A percentile compares a stretch with the other conserved stretches of the same genome.
These are phyloP conservation scores for Dryoscopus gambensis DNA, from an alignment of 2,113 vertebrate species.

Conservation along the genomic window DNA sequence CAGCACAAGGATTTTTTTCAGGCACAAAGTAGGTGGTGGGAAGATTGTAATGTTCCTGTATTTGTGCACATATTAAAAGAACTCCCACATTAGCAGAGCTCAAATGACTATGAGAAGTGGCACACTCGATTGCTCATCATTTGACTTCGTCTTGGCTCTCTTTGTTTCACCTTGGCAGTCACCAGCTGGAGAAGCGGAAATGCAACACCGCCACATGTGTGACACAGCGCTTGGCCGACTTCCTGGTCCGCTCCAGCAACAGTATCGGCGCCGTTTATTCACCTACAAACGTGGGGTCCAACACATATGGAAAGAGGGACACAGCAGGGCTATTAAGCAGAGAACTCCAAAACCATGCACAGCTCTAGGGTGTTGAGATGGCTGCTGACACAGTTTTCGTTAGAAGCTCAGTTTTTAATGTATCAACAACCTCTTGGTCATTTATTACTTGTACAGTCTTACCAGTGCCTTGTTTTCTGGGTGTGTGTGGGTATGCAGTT, in stretches of 20 bases:
- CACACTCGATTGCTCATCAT: not conserved
- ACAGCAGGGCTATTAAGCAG: constrained; percentile 14
- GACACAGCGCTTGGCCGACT: constrained; percentile 86
- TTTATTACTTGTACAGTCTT: constrained; percentile 1
- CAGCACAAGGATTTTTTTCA: not conserved
- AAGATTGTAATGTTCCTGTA: constrained; percentile 15
- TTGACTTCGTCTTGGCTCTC: not conserved
- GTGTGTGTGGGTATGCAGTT: not conserved
- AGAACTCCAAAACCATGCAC: constrained; percentile 40
- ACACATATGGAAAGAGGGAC: constrained; percentile 84
- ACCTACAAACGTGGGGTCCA: constrained; percentile 84
- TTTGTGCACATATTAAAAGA: constrained; percentile 24
- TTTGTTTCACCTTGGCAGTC: constrained; percentile 56
- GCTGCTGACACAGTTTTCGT: not conserved
- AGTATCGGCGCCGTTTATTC: constrained; percentile 75
- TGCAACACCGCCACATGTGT: constrained; percentile 88
- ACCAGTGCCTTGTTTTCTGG: constrained; percentile 45
- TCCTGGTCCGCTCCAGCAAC: constrained; percentile 83
- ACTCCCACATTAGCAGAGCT: not conserved
- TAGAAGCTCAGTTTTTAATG: not conserved
- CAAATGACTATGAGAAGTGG: not conserved
- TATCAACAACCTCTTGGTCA: not conserved
- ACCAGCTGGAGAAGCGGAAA: constrained; percentile 81
- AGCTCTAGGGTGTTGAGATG: constrained; percentile 62
- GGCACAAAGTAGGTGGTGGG: not conserved